Percentiles rank a stretch among this genome's conserved stretches.
Conservation (phyloP, 2,113 vertebrate genomes). For the Pelmatolapia mariae region DNA sequence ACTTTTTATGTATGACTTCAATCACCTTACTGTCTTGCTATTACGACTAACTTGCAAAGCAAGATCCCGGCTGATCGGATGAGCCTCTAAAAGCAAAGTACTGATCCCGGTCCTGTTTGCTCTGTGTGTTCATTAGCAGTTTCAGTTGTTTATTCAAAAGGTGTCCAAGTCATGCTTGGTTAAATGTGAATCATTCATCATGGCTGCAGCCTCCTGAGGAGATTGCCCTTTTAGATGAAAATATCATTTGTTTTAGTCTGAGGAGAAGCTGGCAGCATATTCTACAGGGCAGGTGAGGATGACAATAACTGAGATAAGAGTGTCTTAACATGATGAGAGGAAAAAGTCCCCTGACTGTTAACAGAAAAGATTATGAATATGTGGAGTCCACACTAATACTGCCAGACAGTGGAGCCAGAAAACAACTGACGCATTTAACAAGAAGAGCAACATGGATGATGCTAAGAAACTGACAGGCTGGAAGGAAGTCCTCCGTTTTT, state of each 20-base stretch:
- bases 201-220: background rate
- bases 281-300: background rate
- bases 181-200: conserved; percentile 11
- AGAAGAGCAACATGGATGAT: background rate
- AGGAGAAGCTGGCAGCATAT: background rate
- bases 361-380: conserved; percentile 14
- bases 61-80: background rate
- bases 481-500: conserved; percentile 10
- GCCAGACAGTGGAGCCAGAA: conserved; percentile 23
- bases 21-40: background rate
- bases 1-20: background rate
- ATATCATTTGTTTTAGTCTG: background rate
- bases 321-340: background rate
- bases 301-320: background rate
- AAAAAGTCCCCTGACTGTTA: conserved; percentile 2
- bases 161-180: background rate
- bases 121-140: background rate
- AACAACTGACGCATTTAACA: conserved; percentile 38
- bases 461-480: conserved; percentile 29
- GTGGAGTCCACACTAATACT: background rate
- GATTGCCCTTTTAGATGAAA: background rate
- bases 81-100: background rate
- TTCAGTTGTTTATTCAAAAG: conserved; percentile 15
- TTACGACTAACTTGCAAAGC: background rate
- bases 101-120: background rate